phyloP scores from a whole-genome alignment of 2,113 vertebrate species.

The Hyaena hyaena region DNA sequence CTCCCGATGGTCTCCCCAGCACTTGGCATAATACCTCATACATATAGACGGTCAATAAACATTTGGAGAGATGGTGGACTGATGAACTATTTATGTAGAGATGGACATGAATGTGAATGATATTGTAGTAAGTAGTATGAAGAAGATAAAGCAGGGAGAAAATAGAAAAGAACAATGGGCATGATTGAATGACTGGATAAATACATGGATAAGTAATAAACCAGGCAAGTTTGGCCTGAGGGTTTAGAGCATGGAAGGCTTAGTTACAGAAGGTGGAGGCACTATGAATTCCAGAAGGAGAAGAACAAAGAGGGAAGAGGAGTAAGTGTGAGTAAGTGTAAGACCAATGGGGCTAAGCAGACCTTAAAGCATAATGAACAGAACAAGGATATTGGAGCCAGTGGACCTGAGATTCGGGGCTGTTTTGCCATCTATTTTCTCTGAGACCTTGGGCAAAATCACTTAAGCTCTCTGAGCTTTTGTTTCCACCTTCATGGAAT shows the following conservation, averaged over 20 bases:
- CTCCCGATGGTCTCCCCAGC: background rate
- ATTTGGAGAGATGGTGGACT: background rate
- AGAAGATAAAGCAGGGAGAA: background rate
- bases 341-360: background rate
- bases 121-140: background rate
- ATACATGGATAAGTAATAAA: background rate
- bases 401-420: background rate
- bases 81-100: background rate
- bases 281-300: background rate
- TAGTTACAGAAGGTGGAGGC: background rate
- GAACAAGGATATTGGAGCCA: background rate
- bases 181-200: background rate
- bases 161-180: background rate
- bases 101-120: background rate
- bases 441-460: background rate
- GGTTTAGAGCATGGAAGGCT: background rate
- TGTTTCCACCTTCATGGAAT: background rate
- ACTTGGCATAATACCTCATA: background rate
- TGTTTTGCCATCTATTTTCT: background rate
- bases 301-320: background rate
- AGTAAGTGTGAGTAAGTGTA: background rate
- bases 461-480: background rate
- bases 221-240: background rate
- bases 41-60: background rate
- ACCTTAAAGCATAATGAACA: background rate